Conservation (phyloP, 1,140 invertebrate genomes). For the Diabrotica undecimpunctata region DNA sequence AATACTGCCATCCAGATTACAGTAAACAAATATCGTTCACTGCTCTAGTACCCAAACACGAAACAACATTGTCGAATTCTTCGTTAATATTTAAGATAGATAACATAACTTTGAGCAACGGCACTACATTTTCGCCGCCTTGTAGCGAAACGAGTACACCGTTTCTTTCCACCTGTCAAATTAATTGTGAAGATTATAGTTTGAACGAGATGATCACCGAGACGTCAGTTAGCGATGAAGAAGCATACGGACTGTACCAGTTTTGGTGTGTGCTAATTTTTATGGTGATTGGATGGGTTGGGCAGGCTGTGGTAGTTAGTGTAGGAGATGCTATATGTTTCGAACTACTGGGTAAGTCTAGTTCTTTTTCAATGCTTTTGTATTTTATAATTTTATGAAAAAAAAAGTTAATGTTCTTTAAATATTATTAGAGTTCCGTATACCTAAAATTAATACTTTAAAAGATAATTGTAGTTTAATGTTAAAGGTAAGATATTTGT, state of each 20-base stretch:
- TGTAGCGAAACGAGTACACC: constrained; percentile 46
- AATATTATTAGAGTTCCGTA: too few species aligned
- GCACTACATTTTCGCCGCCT: constrained; percentile 37
- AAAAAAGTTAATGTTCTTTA: too few species aligned
- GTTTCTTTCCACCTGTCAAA: constrained; percentile 46
- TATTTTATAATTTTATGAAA: too few species aligned
- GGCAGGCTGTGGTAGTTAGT: constrained; percentile 78
- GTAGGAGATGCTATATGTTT: constrained; percentile 82
- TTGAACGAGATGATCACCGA: constrained; percentile 33
- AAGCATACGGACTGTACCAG: constrained; percentile 52
- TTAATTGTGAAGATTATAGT: constrained; percentile 49
- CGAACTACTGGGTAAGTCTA: constrained; percentile 68
- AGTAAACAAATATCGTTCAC: constrained; percentile 4
- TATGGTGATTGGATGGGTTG: constrained; percentile 70
- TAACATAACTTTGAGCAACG: constrained; percentile 46
- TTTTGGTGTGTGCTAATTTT: constrained; percentile 70
- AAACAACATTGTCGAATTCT: neutral
- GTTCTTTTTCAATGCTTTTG: too few species aligned
- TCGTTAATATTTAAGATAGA: constrained; percentile 35
- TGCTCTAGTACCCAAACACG: neutral
- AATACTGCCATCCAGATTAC: neutral
- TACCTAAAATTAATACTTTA: too few species aligned
- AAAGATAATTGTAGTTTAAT: too few species aligned
- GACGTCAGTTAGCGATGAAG: constrained; percentile 31
- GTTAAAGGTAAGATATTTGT: too few species aligned